Evolutionary conservation across 2,888 invertebrate genomes (phyloP).

Genomic region (Thecocarcelia acutangulata): DNA sequence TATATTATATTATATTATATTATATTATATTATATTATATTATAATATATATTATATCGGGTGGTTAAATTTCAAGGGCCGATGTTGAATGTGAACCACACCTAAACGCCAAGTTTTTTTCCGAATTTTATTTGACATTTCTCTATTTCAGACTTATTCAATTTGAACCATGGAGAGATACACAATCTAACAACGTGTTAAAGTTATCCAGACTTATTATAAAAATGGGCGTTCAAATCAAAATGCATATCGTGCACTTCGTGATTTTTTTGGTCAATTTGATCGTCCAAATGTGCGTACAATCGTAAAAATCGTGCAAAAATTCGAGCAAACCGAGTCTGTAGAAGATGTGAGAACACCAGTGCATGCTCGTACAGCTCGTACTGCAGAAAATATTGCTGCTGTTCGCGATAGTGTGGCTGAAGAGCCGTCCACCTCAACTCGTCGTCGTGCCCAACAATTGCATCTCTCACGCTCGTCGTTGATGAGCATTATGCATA

Average conservation of each 20-base stretch:
- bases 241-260: conserved; percentile 6
- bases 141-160: conserved; percentile 1
- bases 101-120: conserved; percentile 3
- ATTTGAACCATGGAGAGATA: conserved; percentile 6
- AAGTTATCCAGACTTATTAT: not conserved
- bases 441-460: no score
- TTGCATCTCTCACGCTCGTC: no score
- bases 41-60: no score
- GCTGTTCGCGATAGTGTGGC: no score
- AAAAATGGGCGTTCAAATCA: conserved; percentile 2
- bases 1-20: no score
- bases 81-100: not conserved
- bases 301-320: not conserved
- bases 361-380: not conserved
- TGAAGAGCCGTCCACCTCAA: no score
- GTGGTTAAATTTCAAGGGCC: no score
- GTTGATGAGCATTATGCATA: no score
- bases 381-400: not conserved
- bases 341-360: conserved; percentile 2
- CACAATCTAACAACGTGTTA: not conserved
- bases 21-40: no score
- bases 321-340: not conserved
- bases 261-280: not conserved
- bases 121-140: conserved; percentile 11
- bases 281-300: not conserved